A percentile compares a stretch with the other conserved stretches of the same genome.
phyloP scores from a whole-genome alignment of 2,888 invertebrate species.

The Empis stercorea region DNA sequence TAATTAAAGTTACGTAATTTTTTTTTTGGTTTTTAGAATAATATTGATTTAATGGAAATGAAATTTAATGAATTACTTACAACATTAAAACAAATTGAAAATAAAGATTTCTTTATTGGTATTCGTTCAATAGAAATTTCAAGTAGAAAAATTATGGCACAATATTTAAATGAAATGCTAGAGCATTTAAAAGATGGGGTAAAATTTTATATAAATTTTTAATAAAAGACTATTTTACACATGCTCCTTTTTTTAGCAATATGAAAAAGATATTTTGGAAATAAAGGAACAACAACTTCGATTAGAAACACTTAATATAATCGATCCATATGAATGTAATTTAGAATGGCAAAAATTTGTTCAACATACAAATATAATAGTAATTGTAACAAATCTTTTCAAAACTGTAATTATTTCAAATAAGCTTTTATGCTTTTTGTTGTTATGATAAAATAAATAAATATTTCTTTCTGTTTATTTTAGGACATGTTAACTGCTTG shows the following conservation, averaged over 20 bases:
- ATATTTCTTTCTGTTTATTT: background rate
- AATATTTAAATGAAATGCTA: slow-evolving; percentile 25
- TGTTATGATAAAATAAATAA: too few relatives aligned
- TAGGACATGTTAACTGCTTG: slow-evolving; percentile 29
- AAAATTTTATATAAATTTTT: background rate
- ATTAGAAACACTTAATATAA: slow-evolving; percentile 30
- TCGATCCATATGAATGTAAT: slow-evolving; percentile 33
- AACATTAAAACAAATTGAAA: slow-evolving; percentile 24
- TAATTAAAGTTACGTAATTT: too few relatives aligned
- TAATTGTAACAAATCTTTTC: slow-evolving; percentile 26
- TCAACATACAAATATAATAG: slow-evolving; percentile 27
- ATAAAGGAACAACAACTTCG: slow-evolving; percentile 32
- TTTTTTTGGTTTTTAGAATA: slow-evolving; percentile 17
- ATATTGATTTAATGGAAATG: slow-evolving; percentile 15
- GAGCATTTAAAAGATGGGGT: slow-evolving; percentile 28
- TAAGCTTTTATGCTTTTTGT: too few relatives aligned
- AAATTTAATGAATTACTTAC: slow-evolving; percentile 22
- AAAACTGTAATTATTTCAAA: slow-evolving; percentile 14
- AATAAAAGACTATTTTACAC: too few relatives aligned
- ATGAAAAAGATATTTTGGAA: slow-evolving; percentile 22
- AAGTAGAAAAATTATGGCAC: slow-evolving; percentile 23
- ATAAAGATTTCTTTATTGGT: slow-evolving; percentile 26
- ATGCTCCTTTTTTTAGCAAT: slow-evolving; percentile 17
- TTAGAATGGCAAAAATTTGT: slow-evolving; percentile 35
- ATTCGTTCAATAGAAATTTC: slow-evolving; percentile 28